phyloP scores from a whole-genome alignment of 2,113 vertebrate genomes.

The Siniperca knerii region DNA sequence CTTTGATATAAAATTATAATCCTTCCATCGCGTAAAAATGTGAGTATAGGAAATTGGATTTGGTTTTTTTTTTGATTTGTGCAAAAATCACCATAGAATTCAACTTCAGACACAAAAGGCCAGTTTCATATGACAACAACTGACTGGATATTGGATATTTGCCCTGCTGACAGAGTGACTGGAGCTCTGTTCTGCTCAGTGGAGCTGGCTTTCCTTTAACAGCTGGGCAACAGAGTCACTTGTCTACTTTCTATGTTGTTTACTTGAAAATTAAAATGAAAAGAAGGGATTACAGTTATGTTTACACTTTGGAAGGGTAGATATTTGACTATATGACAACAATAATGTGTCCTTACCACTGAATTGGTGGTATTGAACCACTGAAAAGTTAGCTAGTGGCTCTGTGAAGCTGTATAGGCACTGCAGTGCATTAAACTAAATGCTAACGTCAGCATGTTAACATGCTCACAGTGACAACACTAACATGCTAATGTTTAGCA shows the following conservation, averaged over 20 bases:
- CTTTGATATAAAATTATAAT: background rate
- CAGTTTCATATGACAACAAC: background rate
- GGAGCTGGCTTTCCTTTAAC: background rate
- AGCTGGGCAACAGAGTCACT: background rate
- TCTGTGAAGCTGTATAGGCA: too few species aligned
- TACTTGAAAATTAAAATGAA: background rate
- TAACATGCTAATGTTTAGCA: too few species aligned
- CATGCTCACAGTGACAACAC: too few species aligned
- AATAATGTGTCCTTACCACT: background rate
- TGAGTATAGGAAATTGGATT: background rate
- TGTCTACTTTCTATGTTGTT: background rate
- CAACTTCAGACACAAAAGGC: background rate
- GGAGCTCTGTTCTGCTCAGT: conserved; percentile 9
- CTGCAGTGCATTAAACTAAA: too few species aligned
- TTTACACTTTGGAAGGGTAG: background rate
- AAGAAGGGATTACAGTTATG: background rate
- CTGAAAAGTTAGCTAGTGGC: too few species aligned
- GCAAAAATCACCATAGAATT: background rate
- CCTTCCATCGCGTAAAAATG: background rate
- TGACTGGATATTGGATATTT: background rate
- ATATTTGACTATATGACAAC: background rate
- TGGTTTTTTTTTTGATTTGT: background rate
- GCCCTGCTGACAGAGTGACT: background rate
- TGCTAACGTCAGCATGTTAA: too few species aligned
- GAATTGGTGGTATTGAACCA: background rate